These are phyloP conservation scores for Danio tinwini DNA, from an alignment of 2,797 vertebrate species.

Conservation along the genomic window DNA sequence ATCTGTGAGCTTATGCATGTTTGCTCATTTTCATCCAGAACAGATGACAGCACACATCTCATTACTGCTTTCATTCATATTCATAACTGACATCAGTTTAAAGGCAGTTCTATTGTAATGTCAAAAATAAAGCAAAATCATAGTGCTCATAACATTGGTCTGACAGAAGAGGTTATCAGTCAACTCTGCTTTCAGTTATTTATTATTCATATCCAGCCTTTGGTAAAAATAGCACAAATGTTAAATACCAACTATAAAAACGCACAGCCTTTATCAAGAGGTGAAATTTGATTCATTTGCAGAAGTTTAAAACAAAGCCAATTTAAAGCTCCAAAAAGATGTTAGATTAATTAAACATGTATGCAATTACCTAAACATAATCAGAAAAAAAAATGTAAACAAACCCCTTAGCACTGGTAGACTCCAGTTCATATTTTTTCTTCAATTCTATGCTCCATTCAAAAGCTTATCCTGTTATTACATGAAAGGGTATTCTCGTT, in stretches of 20 bases:
- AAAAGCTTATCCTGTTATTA: conserved; percentile 18
- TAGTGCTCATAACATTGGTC: conserved; percentile 31
- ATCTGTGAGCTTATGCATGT: neutral
- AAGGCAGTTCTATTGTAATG: neutral
- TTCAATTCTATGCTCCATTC: conserved; percentile 7
- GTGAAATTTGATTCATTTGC: neutral
- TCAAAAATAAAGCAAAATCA: neutral
- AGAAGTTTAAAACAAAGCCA: neutral
- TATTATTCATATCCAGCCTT: conserved; percentile 59
- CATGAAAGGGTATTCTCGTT: conserved; percentile 17
- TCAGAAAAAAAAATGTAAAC: neutral
- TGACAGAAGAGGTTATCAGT: conserved; percentile 53
- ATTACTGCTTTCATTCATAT: neutral
- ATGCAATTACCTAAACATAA: neutral
- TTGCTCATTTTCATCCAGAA: neutral
- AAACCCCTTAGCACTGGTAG: neutral
- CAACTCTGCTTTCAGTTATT: conserved; percentile 49
- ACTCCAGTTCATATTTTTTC: neutral
- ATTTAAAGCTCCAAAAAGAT: neutral
- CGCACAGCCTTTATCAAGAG: conserved; percentile 2
- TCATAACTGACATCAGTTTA: neutral
- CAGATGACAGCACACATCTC: neutral
- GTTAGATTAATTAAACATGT: neutral
- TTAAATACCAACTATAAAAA: conserved; percentile 3
- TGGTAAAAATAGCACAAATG: conserved; percentile 32